Evolutionary conservation across 2,888 invertebrate species (phyloP).

Genomic region (Adela reaumurella): DNA sequence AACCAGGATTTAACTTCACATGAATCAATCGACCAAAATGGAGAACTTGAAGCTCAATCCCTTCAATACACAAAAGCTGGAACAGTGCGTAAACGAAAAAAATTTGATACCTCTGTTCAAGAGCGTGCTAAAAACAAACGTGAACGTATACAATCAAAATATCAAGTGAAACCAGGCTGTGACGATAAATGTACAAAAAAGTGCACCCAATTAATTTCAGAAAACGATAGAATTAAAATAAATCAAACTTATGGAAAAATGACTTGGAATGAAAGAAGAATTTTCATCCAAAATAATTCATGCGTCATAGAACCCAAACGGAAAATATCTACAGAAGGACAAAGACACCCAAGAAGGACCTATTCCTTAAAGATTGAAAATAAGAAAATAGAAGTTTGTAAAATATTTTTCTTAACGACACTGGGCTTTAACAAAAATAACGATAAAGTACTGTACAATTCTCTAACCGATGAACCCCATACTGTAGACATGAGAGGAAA

Average conservation of each 20-base stretch:
- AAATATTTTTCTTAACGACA: constrained; percentile 7
- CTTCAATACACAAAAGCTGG: too few relatives aligned
- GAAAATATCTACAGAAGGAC: constrained; percentile 3
- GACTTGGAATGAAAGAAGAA: constrained; percentile 3
- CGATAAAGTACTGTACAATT: neutral
- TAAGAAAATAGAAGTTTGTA: constrained; percentile 6
- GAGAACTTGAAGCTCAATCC: too few relatives aligned
- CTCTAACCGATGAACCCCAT: neutral
- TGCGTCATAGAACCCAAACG: constrained; percentile 5
- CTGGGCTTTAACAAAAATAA: constrained; percentile 5
- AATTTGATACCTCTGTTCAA: too few relatives aligned
- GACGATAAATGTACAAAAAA: constrained; percentile 7
- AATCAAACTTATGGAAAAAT: constrained; percentile 6
- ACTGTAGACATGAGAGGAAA: constrained; percentile 5
- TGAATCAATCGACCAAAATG: too few relatives aligned
- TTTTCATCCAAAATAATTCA: too few relatives aligned
- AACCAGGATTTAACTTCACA: too few relatives aligned
- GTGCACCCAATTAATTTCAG: constrained; percentile 4
- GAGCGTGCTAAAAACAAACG: neutral
- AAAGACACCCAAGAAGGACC: too few relatives aligned
- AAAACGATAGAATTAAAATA: constrained; percentile 3
- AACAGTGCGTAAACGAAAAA: too few relatives aligned
- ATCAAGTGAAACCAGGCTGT: constrained; percentile 8
- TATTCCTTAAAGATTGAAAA: too few relatives aligned
- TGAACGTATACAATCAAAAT: neutral